A percentile compares a stretch with the other conserved stretches of the same genome.
These are phyloP conservation scores for Erpobdella octoculata DNA, from an alignment of 2,888 invertebrate species.

Conservation along the genomic window DNA sequence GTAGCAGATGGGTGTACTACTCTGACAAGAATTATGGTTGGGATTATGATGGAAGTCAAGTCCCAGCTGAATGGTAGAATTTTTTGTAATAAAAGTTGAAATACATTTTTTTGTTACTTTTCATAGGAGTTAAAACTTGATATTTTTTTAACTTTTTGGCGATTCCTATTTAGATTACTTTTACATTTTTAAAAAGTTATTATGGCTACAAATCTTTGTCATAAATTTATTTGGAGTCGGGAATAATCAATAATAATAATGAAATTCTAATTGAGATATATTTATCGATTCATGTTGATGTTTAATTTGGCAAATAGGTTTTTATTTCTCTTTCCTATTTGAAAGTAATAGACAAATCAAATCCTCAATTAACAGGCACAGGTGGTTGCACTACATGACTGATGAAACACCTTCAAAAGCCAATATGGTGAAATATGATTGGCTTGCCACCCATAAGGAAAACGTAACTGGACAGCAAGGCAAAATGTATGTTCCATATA, in stretches of 20 bases:
- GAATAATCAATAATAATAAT: too few species aligned
- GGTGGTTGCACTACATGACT: conserved; percentile 92
- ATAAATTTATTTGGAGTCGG: too few species aligned
- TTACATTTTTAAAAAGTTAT: too few species aligned
- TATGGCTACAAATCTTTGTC: too few species aligned
- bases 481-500: conserved; percentile 76
- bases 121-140: neutral
- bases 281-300: neutral
- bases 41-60: conserved; percentile 74
- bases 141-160: too few species aligned
- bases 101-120: neutral
- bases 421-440: conserved; percentile 64
- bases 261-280: neutral
- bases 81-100: neutral
- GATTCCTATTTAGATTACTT: too few species aligned
- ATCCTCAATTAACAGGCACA: conserved; percentile 54
- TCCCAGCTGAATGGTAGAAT: conserved; percentile 83
- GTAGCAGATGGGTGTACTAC: conserved; percentile 92
- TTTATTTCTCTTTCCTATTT: neutral
- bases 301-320: neutral
- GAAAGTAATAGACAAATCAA: neutral
- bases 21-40: conserved; percentile 64
- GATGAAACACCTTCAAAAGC: conserved; percentile 62
- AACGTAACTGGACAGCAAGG: conserved; percentile 73
- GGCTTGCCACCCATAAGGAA: conserved; percentile 77